Conservation (phyloP, 2,888 invertebrate genomes). For the Rhagium mordax region DNA sequence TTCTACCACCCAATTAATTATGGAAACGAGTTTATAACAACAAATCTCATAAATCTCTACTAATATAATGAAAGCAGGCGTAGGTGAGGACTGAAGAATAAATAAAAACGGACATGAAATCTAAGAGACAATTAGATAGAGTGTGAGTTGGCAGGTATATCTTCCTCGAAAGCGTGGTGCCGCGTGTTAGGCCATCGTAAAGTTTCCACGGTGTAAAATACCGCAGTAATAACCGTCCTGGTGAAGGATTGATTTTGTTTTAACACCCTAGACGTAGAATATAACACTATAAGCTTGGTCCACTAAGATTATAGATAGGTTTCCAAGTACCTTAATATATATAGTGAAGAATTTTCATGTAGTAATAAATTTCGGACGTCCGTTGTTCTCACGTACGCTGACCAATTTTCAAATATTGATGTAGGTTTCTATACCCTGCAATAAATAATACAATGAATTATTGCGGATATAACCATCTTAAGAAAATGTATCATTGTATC, state of each 20-base stretch:
- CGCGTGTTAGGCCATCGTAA: slow-evolving; percentile 47
- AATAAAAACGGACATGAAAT: slow-evolving; percentile 21
- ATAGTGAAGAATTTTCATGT: slow-evolving; percentile 9
- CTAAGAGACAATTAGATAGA: slow-evolving; percentile 29
- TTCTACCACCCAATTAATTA: slow-evolving; percentile 11
- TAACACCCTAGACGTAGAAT: slow-evolving; percentile 45
- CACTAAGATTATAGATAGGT: slow-evolving; percentile 17
- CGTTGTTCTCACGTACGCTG: slow-evolving; percentile 4
- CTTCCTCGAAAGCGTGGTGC: background rate
- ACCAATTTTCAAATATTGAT: slow-evolving; percentile 22
- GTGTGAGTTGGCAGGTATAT: slow-evolving; percentile 8
- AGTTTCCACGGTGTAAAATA: slow-evolving; percentile 47
- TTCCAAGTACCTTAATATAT: slow-evolving; percentile 12
- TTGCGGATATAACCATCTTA: background rate
- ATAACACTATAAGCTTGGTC: slow-evolving; percentile 37
- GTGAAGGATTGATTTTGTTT: slow-evolving; percentile 50
- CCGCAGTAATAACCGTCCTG: slow-evolving; percentile 50
- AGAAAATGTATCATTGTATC: background rate
- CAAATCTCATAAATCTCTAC: background rate
- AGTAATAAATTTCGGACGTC: background rate
- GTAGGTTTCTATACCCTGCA: background rate
- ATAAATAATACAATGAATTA: slow-evolving; percentile 12
- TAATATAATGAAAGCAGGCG: background rate
- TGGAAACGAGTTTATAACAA: slow-evolving; percentile 13
- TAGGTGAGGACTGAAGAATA: slow-evolving; percentile 31